Conservation (phyloP, 1,140 invertebrate genomes). For the Potamilus streckersoni region DNA sequence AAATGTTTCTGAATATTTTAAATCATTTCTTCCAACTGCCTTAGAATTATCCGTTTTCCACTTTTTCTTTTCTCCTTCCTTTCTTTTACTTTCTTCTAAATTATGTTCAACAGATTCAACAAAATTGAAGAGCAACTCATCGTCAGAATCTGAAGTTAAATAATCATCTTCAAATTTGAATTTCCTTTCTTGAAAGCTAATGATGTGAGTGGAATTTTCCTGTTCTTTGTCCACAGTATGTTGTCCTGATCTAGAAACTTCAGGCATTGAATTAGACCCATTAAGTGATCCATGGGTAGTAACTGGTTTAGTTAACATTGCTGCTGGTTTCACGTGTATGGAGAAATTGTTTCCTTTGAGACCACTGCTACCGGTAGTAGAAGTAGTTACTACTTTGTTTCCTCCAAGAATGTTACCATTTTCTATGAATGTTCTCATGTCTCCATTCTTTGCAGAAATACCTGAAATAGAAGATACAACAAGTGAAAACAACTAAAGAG, state of each 20-base stretch:
- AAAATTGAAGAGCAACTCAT: neutral
- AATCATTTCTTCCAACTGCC: neutral
- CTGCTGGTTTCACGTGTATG: neutral
- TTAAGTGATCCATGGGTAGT: neutral
- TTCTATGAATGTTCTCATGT: slow-evolving; percentile 34
- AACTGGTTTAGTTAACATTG: neutral
- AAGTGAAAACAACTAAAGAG: neutral
- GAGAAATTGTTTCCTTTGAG: neutral
- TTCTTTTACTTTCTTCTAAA: neutral
- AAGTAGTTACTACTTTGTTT: neutral
- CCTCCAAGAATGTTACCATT: slow-evolving; percentile 18
- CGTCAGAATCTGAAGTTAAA: neutral
- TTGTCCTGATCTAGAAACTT: neutral
- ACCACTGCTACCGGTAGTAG: neutral
- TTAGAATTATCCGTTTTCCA: neutral
- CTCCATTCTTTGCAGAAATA: slow-evolving; percentile 18
- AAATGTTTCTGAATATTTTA: neutral
- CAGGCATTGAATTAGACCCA: neutral
- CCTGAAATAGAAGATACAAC: slow-evolving; percentile 17
- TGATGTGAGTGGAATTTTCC: neutral
- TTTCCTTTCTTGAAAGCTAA: neutral
- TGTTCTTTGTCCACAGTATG: neutral
- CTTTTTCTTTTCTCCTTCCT: neutral
- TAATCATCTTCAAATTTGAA: neutral
- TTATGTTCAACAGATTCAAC: neutral